Base-by-base conservation (phyloP, 2,888 invertebrate species). In the Priocnemis perturbator region DNA sequence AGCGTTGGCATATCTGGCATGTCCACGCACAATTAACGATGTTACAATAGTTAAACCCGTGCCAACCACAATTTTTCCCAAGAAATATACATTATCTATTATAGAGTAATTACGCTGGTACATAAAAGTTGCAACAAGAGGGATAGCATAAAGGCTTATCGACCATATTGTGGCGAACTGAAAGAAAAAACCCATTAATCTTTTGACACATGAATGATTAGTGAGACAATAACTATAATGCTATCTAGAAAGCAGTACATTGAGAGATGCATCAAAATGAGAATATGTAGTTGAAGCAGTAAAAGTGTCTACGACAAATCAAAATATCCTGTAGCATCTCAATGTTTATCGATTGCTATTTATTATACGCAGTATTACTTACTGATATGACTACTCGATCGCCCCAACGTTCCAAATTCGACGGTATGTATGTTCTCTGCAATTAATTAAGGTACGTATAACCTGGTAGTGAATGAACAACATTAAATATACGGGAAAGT, bases 81-180 rank as follows among this genome's bases (percentile, higher is more conserved):
- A 83, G 0, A 91, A 90, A 47, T 91, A 84, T 7, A 91, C 91
- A 69, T 86, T 87, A 63, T 93, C 93, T 1, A 90, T 82, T 50
- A 91, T 90, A 67, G 93, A 90, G 81, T 92, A 93, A 52, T 93
- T 94, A 76, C 93, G 92, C 70, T 92, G 92, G 86, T 94, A 94
- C 53, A 95, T 89, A 78, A 94, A 93, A 83, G 93, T 92, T n/a
- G 92, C 92, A 69, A 96, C 90, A 61, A 95, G 89, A 3, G 96
- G 96, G 47, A 95, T 94, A 15, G 95, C 92, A 85, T 95, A 96
- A 26, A 94, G 87, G 11, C 93, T 91, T 64, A 95, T 90, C 74
- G 93, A 94, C 91, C 93, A 92, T 82, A 95, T 90, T 30, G 93
- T 88, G 69, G 91, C 91, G 60, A 93, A 88, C 94, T 94, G 86